A percentile compares a stretch with the other conserved stretches of the same genome.
phyloP scores from a whole-genome alignment of 2,888 invertebrate genomes.

The Tricholauxania praeusta region DNA sequence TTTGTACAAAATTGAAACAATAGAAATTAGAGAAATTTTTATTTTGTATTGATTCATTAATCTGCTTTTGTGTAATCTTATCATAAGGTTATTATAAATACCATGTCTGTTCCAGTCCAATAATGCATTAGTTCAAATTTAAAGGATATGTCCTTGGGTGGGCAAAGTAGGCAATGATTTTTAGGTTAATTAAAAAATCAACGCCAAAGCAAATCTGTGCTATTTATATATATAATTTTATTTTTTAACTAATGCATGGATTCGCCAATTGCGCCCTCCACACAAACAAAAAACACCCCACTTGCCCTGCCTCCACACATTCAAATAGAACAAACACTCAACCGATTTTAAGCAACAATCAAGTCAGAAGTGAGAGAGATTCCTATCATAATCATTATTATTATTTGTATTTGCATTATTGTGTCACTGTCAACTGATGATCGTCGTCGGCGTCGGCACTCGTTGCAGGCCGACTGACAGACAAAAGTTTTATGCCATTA shows the following conservation, averaged over 20 bases:
- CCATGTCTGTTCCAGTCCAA: too few species aligned
- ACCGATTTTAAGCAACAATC: constrained; percentile 5
- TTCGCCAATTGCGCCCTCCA: constrained; percentile 3
- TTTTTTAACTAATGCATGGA: constrained; percentile 8
- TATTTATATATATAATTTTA: not conserved
- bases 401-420: constrained; percentile 4
- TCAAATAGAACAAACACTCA: constrained; percentile 9
- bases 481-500: not conserved
- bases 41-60: too few species aligned
- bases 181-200: too few species aligned
- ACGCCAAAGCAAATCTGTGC: constrained; percentile 1
- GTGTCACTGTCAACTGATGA: constrained; percentile 31
- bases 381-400: not conserved
- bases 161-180: too few species aligned
- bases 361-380: constrained; percentile 15
- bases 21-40: too few species aligned
- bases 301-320: not conserved
- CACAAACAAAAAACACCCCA: not conserved
- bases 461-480: too few species aligned
- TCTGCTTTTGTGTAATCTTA: too few species aligned
- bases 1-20: too few species aligned
- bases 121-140: too few species aligned
- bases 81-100: too few species aligned
- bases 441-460: not conserved
- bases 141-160: too few species aligned